phyloP scores from a whole-genome alignment of 2,888 invertebrate genomes.

The Microplitis manilae region DNA sequence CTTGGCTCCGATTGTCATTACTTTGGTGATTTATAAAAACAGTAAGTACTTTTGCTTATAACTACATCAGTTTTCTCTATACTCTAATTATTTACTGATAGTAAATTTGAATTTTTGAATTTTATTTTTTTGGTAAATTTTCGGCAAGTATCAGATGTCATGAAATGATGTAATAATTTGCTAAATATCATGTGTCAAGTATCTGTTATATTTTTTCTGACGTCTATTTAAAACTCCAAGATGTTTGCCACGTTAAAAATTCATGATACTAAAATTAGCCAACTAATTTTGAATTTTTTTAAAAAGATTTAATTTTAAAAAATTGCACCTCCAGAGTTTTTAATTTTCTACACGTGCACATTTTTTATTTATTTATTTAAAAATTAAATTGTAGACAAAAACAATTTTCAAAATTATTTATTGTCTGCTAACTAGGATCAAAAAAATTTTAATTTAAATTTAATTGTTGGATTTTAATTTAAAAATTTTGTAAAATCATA shows the following conservation, averaged over 20 bases:
- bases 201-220: background rate
- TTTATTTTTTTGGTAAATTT: background rate
- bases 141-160: background rate
- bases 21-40: background rate
- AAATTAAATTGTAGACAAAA: too few species aligned
- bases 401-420: too few species aligned
- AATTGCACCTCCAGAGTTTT: too few species aligned
- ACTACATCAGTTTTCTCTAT: background rate
- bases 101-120: background rate
- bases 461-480: too few species aligned
- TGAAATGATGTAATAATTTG: constrained; percentile 9
- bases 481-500: background rate
- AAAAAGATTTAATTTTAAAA: too few species aligned
- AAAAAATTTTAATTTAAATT: background rate
- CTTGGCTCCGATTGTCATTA: background rate
- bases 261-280: background rate
- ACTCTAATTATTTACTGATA: background rate
- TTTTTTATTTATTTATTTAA: too few species aligned
- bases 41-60: background rate
- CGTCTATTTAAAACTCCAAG: background rate
- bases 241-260: background rate
- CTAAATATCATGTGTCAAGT: background rate
- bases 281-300: background rate
- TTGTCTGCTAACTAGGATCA: background rate
- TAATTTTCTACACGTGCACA: too few species aligned